Evolutionary conservation across 2,113 vertebrate species (phyloP).

Genomic region (Lamprologus ornatipinnis): DNA sequence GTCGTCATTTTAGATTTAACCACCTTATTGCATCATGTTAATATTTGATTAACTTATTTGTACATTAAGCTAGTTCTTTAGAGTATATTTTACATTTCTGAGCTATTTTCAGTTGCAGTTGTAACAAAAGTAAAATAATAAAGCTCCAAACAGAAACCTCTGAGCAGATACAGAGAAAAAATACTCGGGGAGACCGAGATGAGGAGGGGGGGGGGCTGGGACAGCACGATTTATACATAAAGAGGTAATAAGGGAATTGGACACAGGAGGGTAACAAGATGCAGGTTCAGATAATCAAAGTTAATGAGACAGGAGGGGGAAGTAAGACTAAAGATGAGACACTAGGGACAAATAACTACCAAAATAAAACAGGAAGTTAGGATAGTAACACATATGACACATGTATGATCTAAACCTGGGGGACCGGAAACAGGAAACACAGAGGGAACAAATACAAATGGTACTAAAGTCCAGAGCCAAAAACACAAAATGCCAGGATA

Average conservation of each 20-base stretch:
- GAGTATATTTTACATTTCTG: neutral
- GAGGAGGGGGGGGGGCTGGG: too few species aligned
- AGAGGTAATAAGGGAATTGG: neutral
- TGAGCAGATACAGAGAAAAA: neutral
- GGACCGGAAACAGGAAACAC: neutral
- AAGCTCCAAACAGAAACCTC: neutral
- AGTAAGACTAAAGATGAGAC: neutral
- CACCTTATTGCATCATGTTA: neutral
- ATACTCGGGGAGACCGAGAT: neutral
- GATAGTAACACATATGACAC: neutral
- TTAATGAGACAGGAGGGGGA: rapidly evolving
- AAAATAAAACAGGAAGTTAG: neutral
- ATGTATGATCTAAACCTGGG: neutral
- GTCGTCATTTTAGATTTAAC: neutral
- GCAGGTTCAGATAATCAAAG: neutral
- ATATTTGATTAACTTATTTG: rapidly evolving
- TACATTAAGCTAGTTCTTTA: rapidly evolving
- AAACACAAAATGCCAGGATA: neutral
- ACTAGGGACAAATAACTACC: neutral
- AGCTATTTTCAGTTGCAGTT: neutral
- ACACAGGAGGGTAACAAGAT: neutral
- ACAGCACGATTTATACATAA: neutral
- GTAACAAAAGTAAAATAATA: neutral
- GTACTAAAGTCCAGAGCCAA: neutral
- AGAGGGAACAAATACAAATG: neutral